Evolutionary conservation across 1,140 invertebrate genomes (phyloP), one percentile per base, ranked within the genome.

Genomic region (Bicyclus anynana): DNA sequence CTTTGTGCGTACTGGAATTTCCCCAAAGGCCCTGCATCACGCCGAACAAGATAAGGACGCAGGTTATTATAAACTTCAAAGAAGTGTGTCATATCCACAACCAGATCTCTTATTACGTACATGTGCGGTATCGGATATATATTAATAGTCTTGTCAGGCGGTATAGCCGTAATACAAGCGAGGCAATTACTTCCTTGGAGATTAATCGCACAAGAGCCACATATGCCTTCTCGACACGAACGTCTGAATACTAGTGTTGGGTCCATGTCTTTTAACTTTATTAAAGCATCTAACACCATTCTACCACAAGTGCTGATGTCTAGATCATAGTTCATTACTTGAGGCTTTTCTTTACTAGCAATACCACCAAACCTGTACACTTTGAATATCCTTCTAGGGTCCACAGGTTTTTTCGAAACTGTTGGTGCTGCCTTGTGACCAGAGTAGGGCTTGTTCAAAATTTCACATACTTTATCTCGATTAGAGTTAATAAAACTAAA

Each of bases 51-150:
- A 90, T 94, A 98, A 0, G 97, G 97, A 61, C 97, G 92, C 70
- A 98, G 97, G 7, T 92, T 93, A 48, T 92, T 91, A 82, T 98
- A 97, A 69, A 97, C 96, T 26, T 93, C 88, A 72, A 96, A 95
- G 84, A 97, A 98, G 66, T 96, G 93, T 26, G 89, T 94, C 94
- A 97, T 94, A 78, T 97, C 95, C 23, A 96, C 94, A 12, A 98
- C 93, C 33, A 98, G 85, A 89, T 98, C 97, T 81, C 96, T 95
- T 13, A 97, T 92, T 1, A 98, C 95, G 76, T 97, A 97, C 93
- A 97, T 95, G 72, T 98, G 97, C 6, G 97, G 97, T 29, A 98
- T 85, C 9, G 97, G 97, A 78, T 97, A 95, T 38, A 98, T 93
- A 42, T 94, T 94, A 7, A 92, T 84, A 0, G 91, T 80, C 74